Base-by-base conservation (phyloP, 2,888 invertebrate genomes). In the Ectobius pallidus region DNA sequence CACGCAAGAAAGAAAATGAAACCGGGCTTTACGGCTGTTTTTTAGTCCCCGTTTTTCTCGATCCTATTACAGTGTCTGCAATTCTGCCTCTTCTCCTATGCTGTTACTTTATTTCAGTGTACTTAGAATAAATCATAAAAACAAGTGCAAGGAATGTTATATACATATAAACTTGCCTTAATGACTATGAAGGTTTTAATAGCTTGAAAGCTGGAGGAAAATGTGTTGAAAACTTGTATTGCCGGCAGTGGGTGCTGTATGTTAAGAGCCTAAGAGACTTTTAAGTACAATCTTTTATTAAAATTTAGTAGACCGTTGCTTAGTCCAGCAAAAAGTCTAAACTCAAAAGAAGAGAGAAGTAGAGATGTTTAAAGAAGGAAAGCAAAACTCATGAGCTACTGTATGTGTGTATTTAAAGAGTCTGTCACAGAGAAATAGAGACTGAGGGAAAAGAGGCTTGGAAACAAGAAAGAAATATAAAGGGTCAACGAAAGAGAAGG, bases 231-330 rank as follows among this genome's bases (percentile, higher is more conserved):
- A 52, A 52, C 52, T 52, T 52, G 22, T 25, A 52, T 52, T 52
- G 25, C n/a, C n/a, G n/a, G n/a, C n/a, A n/a, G n/a, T n/a, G n/a
- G n/a, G n/a, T n/a, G n/a, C n/a, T n/a, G n/a, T n/a, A n/a, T n/a
- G n/a, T n/a, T n/a, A n/a, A n/a, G n/a, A n/a, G n/a, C n/a, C n/a
- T n/a, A n/a, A n/a, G n/a, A n/a, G n/a, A n/a, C 11, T 52, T 52
- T 25, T 52, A 22, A 52, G 52, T 18, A 52, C 25, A 52, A 52
- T 52, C 52, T 18, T 52, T 52, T 52, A 52, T 52, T 52, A 52
- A 52, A 52, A 52, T 52, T 52, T 52, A 52, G 52, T 52, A 25
- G 42, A 25, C 63, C 11, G 34, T 63, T 63, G 63, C 63, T 39
- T 63, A 63, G 39, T 63, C 25, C 25, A 18, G 14, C 52, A 25